Percentiles rank a stretch among this genome's conserved stretches.
Evolutionary conservation across 2,797 vertebrate genomes (phyloP).

Genomic region (Oreochromis mossambicus): DNA sequence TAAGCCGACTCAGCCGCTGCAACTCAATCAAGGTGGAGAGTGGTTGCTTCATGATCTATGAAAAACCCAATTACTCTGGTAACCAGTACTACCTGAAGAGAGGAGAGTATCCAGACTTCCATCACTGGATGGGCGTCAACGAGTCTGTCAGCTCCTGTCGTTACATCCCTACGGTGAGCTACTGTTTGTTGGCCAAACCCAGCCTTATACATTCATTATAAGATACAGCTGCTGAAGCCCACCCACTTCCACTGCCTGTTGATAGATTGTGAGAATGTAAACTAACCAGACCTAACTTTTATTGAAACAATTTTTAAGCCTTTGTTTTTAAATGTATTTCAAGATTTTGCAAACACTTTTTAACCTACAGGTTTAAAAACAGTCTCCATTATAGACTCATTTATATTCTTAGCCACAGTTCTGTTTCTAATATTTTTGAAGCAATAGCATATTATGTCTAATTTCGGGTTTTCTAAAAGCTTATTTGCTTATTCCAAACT

Average conservation of each 20-base stretch:
- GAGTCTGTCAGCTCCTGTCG: conserved; percentile 54
- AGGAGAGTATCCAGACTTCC: conserved; percentile 67
- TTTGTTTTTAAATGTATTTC: not conserved
- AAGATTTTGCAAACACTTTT: not conserved
- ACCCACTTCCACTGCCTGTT: not conserved
- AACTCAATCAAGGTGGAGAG: conserved; percentile 68
- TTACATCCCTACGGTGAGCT: conserved; percentile 48
- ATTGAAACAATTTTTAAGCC: not conserved
- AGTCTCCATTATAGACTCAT: not conserved
- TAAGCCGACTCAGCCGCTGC: conserved; percentile 45
- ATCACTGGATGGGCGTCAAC: conserved; percentile 48
- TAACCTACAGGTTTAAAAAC: not conserved
- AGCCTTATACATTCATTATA: not conserved
- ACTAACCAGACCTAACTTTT: not conserved
- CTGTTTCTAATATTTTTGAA: not conserved
- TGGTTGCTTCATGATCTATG: conserved; percentile 72
- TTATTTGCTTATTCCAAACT: not conserved
- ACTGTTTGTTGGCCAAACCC: not conserved
- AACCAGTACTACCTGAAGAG: conserved; percentile 67
- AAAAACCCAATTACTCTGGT: conserved; percentile 62
- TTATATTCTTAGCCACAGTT: not conserved
- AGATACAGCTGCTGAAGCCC: no score
- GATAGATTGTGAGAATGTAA: not conserved
- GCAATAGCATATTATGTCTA: not conserved
- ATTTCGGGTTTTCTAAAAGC: not conserved